Conservation (phyloP, 2,113 vertebrate species). For the Panthera uncia region DNA sequence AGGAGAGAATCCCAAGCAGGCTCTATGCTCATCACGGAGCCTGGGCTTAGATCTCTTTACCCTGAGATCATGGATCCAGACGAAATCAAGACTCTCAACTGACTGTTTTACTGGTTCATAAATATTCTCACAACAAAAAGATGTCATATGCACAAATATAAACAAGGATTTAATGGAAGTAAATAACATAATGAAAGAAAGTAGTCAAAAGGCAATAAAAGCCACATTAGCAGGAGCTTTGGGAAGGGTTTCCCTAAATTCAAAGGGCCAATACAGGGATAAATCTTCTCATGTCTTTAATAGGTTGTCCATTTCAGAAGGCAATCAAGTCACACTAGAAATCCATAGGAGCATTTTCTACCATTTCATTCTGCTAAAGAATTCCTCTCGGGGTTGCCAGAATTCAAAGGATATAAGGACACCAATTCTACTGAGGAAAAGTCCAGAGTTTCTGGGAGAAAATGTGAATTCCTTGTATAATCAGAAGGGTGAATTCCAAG, state of each 20-base stretch:
- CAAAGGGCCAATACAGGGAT: neutral
- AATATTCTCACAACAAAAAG: neutral
- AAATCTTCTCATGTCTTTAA: neutral
- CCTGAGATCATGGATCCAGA: too few species aligned
- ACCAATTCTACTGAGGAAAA: neutral
- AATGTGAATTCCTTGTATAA: neutral
- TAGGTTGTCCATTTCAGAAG: neutral
- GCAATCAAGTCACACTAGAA: neutral
- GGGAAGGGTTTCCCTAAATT: neutral
- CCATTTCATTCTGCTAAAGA: neutral
- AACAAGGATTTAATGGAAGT: neutral
- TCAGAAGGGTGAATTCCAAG: neutral
- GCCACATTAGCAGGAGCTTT: neutral
- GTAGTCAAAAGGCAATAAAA: neutral
- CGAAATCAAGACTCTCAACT: too few species aligned
- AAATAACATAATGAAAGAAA: neutral
- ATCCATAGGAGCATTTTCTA: neutral
- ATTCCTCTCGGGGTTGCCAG: neutral
- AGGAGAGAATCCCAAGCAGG: too few species aligned
- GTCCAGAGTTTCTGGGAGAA: neutral
- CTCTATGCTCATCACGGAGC: too few species aligned
- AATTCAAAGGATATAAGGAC: neutral
- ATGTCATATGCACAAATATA: neutral
- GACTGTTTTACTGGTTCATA: neutral
- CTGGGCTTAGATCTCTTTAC: too few species aligned